A percentile compares a stretch with the other conserved stretches of the same genome.
Evolutionary conservation across 2,888 invertebrate genomes (phyloP).

Genomic region (Clusia tigrina): DNA sequence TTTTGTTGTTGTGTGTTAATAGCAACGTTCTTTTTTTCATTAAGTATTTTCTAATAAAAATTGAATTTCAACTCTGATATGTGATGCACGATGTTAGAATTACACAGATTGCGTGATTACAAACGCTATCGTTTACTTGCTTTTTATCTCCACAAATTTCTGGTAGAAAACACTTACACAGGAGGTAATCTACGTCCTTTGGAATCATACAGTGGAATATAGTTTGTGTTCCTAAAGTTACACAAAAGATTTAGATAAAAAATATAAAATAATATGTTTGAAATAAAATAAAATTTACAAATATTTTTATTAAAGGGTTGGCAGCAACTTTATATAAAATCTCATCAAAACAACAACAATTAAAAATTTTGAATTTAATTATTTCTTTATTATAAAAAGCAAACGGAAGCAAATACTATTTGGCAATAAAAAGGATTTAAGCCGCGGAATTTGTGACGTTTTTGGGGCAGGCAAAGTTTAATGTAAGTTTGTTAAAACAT

Average conservation of each 20-base stretch:
- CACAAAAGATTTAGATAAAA: too few relatives aligned
- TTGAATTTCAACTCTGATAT: background rate
- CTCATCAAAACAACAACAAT: too few relatives aligned
- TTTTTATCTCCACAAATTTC: background rate
- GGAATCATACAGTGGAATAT: constrained; percentile 65
- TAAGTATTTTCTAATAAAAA: background rate
- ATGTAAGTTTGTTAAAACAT: too few relatives aligned
- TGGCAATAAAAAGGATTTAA: too few relatives aligned
- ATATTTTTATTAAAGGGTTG: too few relatives aligned
- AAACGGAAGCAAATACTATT: too few relatives aligned
- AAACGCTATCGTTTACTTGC: background rate
- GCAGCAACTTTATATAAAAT: too few relatives aligned
- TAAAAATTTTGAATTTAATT: too few relatives aligned
- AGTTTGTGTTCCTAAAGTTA: constrained; percentile 57
- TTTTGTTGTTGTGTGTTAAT: constrained; percentile 7
- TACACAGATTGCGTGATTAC: background rate
- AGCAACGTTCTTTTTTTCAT: constrained; percentile 23
- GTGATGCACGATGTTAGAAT: background rate
- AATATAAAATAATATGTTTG: constrained; percentile 23
- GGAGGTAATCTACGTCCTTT: constrained; percentile 61
- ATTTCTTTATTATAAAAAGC: too few relatives aligned
- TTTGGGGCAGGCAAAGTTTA: too few relatives aligned
- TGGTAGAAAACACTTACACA: constrained; percentile 60
- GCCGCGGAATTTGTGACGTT: too few relatives aligned
- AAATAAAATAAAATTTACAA: constrained; percentile 20